These are phyloP conservation scores for Apamea monoglypha DNA, from an alignment of 2,888 invertebrate genomes.

Conservation along the genomic window DNA sequence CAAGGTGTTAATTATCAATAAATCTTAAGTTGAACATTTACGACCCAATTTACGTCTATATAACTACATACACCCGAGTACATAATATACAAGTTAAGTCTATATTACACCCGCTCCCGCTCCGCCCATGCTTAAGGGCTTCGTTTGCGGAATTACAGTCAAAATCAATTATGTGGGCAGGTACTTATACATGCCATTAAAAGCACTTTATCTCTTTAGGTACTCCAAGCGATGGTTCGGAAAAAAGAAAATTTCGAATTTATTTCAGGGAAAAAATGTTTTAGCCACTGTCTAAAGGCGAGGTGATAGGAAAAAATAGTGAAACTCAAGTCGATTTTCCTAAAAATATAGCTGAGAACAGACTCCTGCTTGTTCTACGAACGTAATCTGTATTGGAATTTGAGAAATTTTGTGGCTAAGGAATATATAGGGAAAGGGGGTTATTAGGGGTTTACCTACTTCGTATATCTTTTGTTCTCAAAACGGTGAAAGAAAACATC, in stretches of 20 bases:
- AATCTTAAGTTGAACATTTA: slow-evolving; percentile 60
- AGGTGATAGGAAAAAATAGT: slow-evolving; percentile 51
- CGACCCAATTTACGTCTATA: slow-evolving; percentile 50
- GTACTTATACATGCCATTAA: slow-evolving; percentile 71
- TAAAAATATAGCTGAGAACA: slow-evolving; percentile 47
- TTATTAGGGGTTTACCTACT: slow-evolving; percentile 22
- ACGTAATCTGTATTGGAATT: slow-evolving; percentile 51
- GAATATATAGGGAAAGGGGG: too few relatives aligned
- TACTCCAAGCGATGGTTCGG: slow-evolving; percentile 65
- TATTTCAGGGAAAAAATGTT: slow-evolving; percentile 61
- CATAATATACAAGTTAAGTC: slow-evolving; percentile 42
- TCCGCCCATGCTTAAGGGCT: slow-evolving; percentile 61
- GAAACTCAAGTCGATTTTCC: slow-evolving; percentile 37
- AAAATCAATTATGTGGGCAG: slow-evolving; percentile 71
- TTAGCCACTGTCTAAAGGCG: slow-evolving; percentile 37
- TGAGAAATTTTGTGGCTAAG: slow-evolving; percentile 26
- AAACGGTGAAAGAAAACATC: background rate
- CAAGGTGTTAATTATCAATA: slow-evolving; percentile 58
- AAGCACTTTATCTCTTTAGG: slow-evolving; percentile 70
- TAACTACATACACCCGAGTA: slow-evolving; percentile 37
- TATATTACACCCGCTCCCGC: slow-evolving; percentile 59
- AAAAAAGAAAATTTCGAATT: slow-evolving; percentile 63
- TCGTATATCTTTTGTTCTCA: background rate
- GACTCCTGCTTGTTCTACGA: slow-evolving; percentile 32
- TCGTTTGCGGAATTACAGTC: slow-evolving; percentile 69